Conservation (phyloP, 2,888 invertebrate species). For the Acronicta alni region DNA sequence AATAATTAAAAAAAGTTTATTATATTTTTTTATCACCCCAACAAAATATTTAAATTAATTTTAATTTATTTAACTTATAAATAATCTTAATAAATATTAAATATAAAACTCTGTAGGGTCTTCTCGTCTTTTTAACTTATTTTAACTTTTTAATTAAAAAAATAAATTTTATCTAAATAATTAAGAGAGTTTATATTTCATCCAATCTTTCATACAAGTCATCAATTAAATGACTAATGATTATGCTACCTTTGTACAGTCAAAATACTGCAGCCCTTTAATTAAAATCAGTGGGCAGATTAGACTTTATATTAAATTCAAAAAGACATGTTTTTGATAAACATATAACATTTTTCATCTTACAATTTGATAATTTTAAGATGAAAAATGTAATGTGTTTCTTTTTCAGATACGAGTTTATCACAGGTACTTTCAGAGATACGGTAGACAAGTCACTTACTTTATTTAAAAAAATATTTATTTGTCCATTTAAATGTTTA, state of each 20-base stretch:
- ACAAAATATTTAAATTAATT: slow-evolving; percentile 85
- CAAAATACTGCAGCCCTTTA: slow-evolving; percentile 94
- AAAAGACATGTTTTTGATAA: slow-evolving; percentile 94
- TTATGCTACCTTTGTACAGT: slow-evolving; percentile 95
- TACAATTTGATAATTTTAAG: no score
- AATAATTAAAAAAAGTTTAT: slow-evolving; percentile 85
- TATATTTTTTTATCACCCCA: slow-evolving; percentile 91
- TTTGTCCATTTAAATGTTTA: no score
- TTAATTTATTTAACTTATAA: slow-evolving; percentile 67
- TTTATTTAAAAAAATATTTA: no score
- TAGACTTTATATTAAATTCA: slow-evolving; percentile 90
- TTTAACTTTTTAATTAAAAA: slow-evolving; percentile 91
- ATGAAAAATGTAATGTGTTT: no score
- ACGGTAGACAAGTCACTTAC: no score
- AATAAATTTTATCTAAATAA: slow-evolving; percentile 79
- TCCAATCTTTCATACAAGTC: slow-evolving; percentile 94
- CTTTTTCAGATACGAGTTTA: no score
- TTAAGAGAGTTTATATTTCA: slow-evolving; percentile 89
- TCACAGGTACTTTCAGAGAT: no score
- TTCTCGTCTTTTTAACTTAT: slow-evolving; percentile 92
- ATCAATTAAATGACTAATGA: slow-evolving; percentile 93
- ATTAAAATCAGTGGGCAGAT: slow-evolving; percentile 92
- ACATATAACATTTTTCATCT: no score
- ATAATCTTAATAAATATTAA: slow-evolving; percentile 77
- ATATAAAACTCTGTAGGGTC: slow-evolving; percentile 93